Conservation (phyloP, 2,113 vertebrate genomes). For the Chionis minor region DNA sequence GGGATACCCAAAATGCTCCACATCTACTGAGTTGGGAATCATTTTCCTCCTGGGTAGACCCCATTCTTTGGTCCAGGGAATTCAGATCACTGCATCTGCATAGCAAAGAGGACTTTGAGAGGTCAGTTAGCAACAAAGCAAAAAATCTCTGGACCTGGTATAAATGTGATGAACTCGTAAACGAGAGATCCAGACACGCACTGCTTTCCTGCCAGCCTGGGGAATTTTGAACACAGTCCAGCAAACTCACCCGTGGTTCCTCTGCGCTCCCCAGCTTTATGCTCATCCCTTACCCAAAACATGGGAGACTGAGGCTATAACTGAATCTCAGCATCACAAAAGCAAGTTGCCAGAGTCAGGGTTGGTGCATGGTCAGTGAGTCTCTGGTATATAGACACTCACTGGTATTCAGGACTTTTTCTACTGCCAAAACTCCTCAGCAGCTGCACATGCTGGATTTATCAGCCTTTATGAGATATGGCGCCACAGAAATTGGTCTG, state of each 20-base stretch:
- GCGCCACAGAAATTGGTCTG: conserved; percentile 59
- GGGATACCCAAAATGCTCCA: background rate
- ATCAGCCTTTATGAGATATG: conserved; percentile 53
- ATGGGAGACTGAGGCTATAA: background rate
- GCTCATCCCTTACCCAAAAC: background rate
- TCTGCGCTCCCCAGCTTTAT: background rate
- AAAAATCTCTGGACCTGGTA: background rate
- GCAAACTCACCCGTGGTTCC: background rate
- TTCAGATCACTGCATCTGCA: background rate
- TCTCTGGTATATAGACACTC: background rate
- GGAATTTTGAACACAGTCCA: background rate
- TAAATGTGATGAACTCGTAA: background rate
- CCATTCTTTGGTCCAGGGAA: background rate
- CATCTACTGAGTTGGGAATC: background rate
- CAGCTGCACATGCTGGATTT: conserved; percentile 41
- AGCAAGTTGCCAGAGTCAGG: background rate
- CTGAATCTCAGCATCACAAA: conserved; percentile 3
- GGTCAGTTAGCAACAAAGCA: background rate
- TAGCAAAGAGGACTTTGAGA: background rate
- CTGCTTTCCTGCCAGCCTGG: background rate
- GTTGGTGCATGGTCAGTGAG: background rate
- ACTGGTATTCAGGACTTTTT: background rate
- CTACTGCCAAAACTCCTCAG: conserved; percentile 13
- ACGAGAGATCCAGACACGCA: background rate
- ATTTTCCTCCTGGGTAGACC: background rate